These are phyloP conservation scores for Ceuthmochares aereus DNA, from an alignment of 2,113 vertebrate species.

Conservation along the genomic window DNA sequence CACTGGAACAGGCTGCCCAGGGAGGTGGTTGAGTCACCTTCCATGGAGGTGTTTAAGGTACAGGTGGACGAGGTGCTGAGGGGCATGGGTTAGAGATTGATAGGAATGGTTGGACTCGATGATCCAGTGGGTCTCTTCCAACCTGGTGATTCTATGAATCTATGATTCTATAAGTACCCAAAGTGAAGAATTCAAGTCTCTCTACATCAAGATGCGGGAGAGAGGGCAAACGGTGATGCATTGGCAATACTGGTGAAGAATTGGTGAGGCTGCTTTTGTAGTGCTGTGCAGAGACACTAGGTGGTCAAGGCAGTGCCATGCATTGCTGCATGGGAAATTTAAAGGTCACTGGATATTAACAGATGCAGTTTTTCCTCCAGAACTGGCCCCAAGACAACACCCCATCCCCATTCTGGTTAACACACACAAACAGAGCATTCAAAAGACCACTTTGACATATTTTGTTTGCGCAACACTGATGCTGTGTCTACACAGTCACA, in stretches of 20 bases:
- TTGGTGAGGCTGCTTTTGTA: background rate
- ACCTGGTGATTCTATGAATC: no score
- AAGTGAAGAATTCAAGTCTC: background rate
- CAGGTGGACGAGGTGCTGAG: no score
- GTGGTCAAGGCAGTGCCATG: background rate
- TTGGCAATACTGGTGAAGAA: background rate
- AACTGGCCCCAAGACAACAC: background rate
- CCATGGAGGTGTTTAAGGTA: no score
- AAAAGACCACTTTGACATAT: background rate
- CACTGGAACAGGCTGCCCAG: no score
- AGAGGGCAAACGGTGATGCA: rapidly evolving
- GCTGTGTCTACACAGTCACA: no score
- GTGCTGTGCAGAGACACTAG: background rate
- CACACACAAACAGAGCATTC: background rate
- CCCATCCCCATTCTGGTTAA: background rate
- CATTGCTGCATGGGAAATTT: background rate
- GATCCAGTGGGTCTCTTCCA: no score
- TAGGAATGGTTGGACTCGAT: no score
- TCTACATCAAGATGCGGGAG: background rate
- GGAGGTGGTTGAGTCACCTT: no score
- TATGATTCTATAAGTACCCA: no score
- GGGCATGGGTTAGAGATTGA: no score
- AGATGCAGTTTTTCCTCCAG: background rate
- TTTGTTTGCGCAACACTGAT: background rate
- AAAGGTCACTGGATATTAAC: background rate